Evolutionary conservation across 2,797 vertebrate genomes (phyloP).

Genomic region (Takifugu ocellatus): DNA sequence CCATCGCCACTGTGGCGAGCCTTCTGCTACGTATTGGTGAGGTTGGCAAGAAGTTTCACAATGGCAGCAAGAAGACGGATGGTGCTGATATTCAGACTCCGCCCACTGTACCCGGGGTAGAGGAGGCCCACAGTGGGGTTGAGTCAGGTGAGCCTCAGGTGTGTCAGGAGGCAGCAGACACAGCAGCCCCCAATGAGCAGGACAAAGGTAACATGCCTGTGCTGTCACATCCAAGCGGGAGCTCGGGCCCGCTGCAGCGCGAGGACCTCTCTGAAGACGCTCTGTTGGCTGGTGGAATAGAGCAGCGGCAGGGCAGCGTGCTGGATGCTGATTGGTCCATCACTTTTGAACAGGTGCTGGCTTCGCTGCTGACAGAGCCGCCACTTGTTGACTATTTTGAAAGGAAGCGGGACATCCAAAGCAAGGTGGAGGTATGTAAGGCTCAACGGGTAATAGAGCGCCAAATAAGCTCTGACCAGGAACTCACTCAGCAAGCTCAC

Average conservation of each 20-base stretch:
- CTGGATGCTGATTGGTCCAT: constrained; percentile 92
- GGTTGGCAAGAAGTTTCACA: constrained; percentile 91
- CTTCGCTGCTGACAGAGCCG: constrained; percentile 90
- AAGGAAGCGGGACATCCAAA: constrained; percentile 82
- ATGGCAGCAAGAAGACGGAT: constrained; percentile 63
- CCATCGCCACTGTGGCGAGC: constrained; percentile 95
- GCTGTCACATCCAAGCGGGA: constrained; percentile 93
- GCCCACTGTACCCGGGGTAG: background rate
- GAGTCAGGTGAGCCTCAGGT: constrained; percentile 60
- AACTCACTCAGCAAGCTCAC: constrained; percentile 76
- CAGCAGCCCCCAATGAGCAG: constrained; percentile 81
- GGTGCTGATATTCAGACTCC: background rate
- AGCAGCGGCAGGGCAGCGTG: constrained; percentile 72
- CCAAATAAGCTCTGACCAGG: constrained; percentile 89
- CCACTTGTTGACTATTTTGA: constrained; percentile 96
- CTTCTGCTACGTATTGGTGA: constrained; percentile 92
- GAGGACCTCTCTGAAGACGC: constrained; percentile 90
- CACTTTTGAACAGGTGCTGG: constrained; percentile 94
- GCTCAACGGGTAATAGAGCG: constrained; percentile 86
- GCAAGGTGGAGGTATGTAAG: constrained; percentile 80
- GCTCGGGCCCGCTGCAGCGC: constrained; percentile 85
- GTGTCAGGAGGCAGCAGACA: constrained; percentile 68
- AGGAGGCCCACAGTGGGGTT: constrained; percentile 48
- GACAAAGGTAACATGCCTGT: constrained; percentile 88
- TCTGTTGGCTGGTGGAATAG: constrained; percentile 79